These are phyloP conservation scores for Pica pica DNA, from an alignment of 2,113 vertebrate species.

Conservation along the genomic window DNA sequence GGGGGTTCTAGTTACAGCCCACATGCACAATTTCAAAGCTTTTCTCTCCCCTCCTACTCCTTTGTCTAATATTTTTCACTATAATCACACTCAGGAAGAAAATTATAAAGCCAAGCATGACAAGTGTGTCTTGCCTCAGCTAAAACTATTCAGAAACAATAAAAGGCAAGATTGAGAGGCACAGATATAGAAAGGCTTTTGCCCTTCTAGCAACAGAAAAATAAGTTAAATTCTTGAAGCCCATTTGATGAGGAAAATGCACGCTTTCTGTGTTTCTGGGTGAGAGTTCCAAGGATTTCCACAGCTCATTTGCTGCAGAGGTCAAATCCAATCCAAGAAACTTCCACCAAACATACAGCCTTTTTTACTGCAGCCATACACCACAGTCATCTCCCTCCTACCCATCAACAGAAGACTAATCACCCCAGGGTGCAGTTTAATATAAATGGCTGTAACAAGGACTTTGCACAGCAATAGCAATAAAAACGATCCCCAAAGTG, in stretches of 20 bases:
- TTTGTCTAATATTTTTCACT: slow-evolving; percentile 14
- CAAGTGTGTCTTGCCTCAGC: background rate
- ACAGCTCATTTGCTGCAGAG: slow-evolving; percentile 23
- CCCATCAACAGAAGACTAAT: background rate
- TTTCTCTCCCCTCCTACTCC: background rate
- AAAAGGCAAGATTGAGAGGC: background rate
- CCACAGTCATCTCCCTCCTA: background rate
- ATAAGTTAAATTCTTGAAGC: background rate
- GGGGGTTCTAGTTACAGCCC: background rate
- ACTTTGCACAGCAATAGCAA: background rate
- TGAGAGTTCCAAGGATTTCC: slow-evolving; percentile 13
- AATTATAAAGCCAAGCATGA: background rate
- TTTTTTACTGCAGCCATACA: background rate
- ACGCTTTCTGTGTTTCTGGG: background rate
- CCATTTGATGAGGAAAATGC: background rate
- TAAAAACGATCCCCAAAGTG: background rate
- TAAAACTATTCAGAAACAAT: background rate
- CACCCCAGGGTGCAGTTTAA: background rate
- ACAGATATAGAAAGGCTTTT: background rate
- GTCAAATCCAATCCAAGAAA: background rate
- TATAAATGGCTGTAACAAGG: background rate
- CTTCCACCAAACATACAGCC: background rate
- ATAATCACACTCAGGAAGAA: background rate
- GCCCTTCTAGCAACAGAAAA: background rate
- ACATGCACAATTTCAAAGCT: background rate